phyloP scores from a whole-genome alignment of 2,113 vertebrate genomes.

The Gavialis gangeticus region DNA sequence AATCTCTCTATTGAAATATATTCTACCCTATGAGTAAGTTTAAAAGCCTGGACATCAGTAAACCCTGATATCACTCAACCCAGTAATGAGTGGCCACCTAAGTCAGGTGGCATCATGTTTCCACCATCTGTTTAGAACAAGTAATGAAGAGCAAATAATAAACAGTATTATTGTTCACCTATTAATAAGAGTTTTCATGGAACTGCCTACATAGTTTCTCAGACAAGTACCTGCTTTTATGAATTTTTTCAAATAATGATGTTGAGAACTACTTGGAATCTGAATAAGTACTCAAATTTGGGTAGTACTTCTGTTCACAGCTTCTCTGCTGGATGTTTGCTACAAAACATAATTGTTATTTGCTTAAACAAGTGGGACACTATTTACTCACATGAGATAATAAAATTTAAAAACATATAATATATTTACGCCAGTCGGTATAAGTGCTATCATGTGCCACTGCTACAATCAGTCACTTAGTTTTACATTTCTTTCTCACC shows the following conservation, averaged over 20 bases:
- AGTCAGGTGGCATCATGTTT: background rate
- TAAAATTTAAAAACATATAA: background rate
- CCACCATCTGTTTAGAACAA: background rate
- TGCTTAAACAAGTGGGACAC: background rate
- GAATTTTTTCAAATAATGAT: background rate
- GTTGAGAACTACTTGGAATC: background rate
- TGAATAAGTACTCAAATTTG: background rate
- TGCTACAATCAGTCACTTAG: background rate
- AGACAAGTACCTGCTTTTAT: background rate
- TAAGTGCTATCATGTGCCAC: background rate
- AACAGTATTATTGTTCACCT: background rate
- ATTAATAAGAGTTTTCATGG: background rate
- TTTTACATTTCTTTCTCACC: slow-evolving; percentile 14
- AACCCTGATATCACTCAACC: background rate
- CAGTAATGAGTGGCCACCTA: background rate
- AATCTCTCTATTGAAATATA: background rate
- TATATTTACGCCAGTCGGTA: too few relatives aligned
- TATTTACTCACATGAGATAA: background rate
- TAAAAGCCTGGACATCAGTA: too few relatives aligned
- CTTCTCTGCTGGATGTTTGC: background rate
- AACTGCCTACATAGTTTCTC: background rate
- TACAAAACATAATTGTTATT: background rate
- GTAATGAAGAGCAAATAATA: background rate
- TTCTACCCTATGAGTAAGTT: background rate
- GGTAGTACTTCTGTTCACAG: background rate